phyloP scores from a whole-genome alignment of 2,797 vertebrate species.

The Pampus argenteus region DNA sequence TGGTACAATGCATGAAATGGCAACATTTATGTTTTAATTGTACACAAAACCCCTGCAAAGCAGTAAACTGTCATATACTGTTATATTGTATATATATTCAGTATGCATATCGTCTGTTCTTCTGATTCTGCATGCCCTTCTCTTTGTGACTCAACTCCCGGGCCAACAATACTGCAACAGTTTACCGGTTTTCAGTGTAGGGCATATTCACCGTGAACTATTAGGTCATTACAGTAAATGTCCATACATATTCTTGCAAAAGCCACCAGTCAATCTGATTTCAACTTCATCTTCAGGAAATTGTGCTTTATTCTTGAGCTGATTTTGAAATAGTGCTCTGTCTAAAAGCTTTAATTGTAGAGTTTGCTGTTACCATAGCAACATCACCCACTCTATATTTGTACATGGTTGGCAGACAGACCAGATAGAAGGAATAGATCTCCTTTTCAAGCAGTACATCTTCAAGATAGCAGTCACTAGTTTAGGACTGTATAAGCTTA shows the following conservation, averaged over 20 bases:
- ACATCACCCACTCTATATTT: constrained; percentile 44
- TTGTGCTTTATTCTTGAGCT: constrained; percentile 1
- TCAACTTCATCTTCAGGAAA: constrained; percentile 4
- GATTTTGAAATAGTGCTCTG: constrained; percentile 29
- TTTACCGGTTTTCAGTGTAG: neutral
- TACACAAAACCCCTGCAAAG: too few species aligned
- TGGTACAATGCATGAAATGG: too few species aligned
- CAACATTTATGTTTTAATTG: too few species aligned
- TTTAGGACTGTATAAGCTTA: neutral
- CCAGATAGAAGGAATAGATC: neutral
- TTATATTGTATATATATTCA: too few species aligned
- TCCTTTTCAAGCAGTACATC: neutral
- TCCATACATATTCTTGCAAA: neutral
- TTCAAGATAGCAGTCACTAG: neutral
- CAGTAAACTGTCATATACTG: too few species aligned
- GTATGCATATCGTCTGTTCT: too few species aligned
- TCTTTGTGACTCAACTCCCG: constrained; percentile 11
- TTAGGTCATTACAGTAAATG: neutral
- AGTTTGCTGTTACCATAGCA: constrained; percentile 62
- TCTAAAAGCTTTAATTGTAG: constrained; percentile 50
- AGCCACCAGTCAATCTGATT: neutral
- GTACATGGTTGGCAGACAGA: constrained; percentile 21
- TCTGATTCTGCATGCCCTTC: constrained; percentile 12
- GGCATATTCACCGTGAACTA: neutral
- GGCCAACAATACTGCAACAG: neutral